These are phyloP conservation scores for Parnassius apollo DNA, from an alignment of 2,888 invertebrate genomes.

Conservation along the genomic window DNA sequence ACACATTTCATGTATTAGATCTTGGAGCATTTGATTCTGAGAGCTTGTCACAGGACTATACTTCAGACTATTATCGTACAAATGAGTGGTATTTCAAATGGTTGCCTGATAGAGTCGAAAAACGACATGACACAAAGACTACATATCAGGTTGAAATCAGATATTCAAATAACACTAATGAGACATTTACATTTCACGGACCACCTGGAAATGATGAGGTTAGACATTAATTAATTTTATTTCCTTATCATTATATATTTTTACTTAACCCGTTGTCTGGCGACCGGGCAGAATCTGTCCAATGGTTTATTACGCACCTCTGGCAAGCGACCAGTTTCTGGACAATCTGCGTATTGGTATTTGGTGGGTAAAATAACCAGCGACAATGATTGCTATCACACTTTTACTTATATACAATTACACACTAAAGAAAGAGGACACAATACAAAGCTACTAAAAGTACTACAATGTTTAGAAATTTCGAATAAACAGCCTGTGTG, in stretches of 20 bases:
- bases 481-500: too few species aligned
- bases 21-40: slow-evolving; percentile 91
- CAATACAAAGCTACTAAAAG: too few species aligned
- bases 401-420: too few species aligned
- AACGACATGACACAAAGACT: slow-evolving; percentile 93
- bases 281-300: too few species aligned
- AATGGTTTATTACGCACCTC: too few species aligned
- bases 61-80: slow-evolving; percentile 92
- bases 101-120: slow-evolving; percentile 92
- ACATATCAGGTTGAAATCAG: slow-evolving; percentile 96
- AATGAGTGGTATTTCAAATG: slow-evolving; percentile 97
- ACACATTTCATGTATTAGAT: slow-evolving; percentile 93
- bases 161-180: slow-evolving; percentile 96
- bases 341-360: too few species aligned
- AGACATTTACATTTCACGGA: slow-evolving; percentile 97
- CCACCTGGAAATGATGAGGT: slow-evolving; percentile 94
- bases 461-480: too few species aligned
- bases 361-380: too few species aligned
- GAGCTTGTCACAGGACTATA: slow-evolving; percentile 92
- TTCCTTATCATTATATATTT: not conserved
- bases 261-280: not conserved
- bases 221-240: slow-evolving; percentile 32
- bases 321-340: too few species aligned
- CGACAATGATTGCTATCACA: too few species aligned
- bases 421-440: too few species aligned